Conservation (phyloP, 2,797 vertebrate species). For the Rhincodon typus region DNA sequence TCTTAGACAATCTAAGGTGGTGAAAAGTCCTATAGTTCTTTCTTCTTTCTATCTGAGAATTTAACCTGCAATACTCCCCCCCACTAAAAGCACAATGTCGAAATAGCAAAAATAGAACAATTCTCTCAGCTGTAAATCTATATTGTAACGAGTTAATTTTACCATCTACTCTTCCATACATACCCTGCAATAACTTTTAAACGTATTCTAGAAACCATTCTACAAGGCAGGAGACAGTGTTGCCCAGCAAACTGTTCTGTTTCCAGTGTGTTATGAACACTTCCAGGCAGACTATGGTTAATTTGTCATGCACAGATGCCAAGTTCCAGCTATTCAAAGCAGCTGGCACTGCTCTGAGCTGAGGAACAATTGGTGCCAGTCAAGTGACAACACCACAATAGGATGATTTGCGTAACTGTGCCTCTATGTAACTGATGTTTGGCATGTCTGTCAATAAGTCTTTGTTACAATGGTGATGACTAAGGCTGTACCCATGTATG, state of each 20-base stretch:
- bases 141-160: not conserved
- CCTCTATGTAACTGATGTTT: not conserved
- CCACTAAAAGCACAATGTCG: not conserved
- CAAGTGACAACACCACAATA: not conserved
- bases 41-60: not conserved
- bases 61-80: not conserved
- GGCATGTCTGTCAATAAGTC: slow-evolving; percentile 19
- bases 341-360: not conserved
- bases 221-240: not conserved
- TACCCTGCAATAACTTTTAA: not conserved
- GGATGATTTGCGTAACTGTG: not conserved
- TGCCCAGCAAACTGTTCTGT: not conserved
- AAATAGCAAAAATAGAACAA: not conserved
- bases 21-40: not conserved
- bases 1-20: not conserved
- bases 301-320: not conserved
- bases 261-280: not conserved
- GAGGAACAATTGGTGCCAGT: slow-evolving; percentile 19
- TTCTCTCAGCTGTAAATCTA: not conserved
- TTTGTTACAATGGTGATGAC: slow-evolving; percentile 18
- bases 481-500: not conserved
- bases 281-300: not conserved
- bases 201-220: not conserved
- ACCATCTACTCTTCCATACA: not conserved
- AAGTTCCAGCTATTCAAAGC: not conserved